Base-by-base conservation (phyloP, 2,113 vertebrate genomes). In the Crotalus helleri region DNA sequence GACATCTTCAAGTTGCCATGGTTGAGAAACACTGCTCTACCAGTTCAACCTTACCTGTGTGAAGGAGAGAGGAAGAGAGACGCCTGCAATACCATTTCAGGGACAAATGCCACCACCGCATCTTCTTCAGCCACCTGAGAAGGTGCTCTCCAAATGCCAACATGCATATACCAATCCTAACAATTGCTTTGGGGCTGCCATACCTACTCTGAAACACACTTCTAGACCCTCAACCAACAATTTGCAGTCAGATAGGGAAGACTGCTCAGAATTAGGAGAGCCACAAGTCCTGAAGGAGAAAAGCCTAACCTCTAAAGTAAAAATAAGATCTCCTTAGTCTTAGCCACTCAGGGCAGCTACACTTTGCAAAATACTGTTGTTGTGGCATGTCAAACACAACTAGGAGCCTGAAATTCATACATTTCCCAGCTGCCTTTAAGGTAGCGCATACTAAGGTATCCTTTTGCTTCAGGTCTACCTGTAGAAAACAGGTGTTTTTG, bases 201-300 rank as follows among this genome's bases (percentile, higher is more conserved):
- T 88, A 85, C 2, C 61, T 26, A 44, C n/a, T 49, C 49, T 39
- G 23, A 59, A 23, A 59, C 1, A 10, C 0, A 44, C 17, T 74
- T 39, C 57, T 89, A 29, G 1, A 23, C 0, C 11, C 1, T 46
- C 54, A 74, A 58, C 91, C 49, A 54, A 58, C 81, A 24, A 57
- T 8, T 15, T 44, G 19, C 0, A 26, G 0, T 12, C 19, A 6
- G 39, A 0, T 13, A 1, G 33, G 87, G 4, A 44, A 53, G 88
- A 5, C 0, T 0, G 10, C 51, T 11, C 24, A 7, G 61, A 17
- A 51, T 44, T 13, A 88, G 44, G 19, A 57, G 29, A 44, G 6
- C 69, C 85, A 17, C 61, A 12, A 33, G 91, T 87, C 90, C 53
- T 55, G 4, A 91, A 69, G 7, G 90, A 81, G 85, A 69, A 23